Evolutionary conservation across 2,888 invertebrate genomes (phyloP).

Genomic region (Caenorhabditis sp.): DNA sequence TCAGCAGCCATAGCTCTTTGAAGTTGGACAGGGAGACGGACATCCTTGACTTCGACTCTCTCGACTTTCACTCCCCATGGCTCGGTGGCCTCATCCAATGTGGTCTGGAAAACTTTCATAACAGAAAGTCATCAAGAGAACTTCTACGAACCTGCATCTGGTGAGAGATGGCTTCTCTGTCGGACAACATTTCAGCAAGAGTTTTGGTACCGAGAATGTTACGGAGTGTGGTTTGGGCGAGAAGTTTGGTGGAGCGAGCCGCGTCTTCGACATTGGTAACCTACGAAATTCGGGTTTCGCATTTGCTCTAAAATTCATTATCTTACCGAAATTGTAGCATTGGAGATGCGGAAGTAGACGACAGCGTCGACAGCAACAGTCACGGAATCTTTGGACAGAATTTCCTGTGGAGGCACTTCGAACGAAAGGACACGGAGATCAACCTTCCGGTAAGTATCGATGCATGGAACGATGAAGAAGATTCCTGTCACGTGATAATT

Average conservation of each 20-base stretch:
- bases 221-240: conserved; percentile 84
- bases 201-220: conserved; percentile 88
- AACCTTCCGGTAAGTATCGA: conserved; percentile 86
- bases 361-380: conserved; percentile 97
- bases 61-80: conserved; percentile 85
- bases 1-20: conserved; percentile 97
- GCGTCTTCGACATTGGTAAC: conserved; percentile 85
- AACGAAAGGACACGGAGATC: conserved; percentile 96
- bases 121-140: no score
- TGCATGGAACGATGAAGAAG: conserved; percentile 88
- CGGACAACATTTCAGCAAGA: conserved; percentile 96
- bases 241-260: conserved; percentile 84
- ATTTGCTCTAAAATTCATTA: neutral
- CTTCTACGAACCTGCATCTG: conserved; percentile 80
- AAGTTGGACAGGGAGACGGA: conserved; percentile 92
- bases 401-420: conserved; percentile 96
- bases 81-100: conserved; percentile 85
- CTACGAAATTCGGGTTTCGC: conserved; percentile 27
- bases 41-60: conserved; percentile 86
- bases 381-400: conserved; percentile 89
- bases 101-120: no score
- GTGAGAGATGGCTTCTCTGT: conserved; percentile 92
- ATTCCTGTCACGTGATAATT: conserved; percentile 67
- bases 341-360: conserved; percentile 88
- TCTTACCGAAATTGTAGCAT: conserved; percentile 91